phyloP scores from a whole-genome alignment of 2,113 vertebrate species.

The human (Homo sapiens) region DNA sequence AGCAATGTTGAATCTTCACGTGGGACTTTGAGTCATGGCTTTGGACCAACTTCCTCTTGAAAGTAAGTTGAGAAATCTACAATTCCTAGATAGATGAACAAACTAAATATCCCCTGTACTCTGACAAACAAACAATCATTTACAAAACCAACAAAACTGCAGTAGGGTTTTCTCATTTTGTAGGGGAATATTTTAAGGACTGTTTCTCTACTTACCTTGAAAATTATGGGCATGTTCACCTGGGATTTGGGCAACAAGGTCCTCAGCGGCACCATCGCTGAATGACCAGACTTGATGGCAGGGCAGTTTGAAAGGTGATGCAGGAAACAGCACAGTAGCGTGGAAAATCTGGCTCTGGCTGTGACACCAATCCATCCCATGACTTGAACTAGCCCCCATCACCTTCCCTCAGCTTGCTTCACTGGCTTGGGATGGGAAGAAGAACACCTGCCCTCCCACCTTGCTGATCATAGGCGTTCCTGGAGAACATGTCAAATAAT shows the following conservation, averaged over 20 bases:
- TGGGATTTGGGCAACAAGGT: background rate
- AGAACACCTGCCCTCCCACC: background rate
- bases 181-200: background rate
- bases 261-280: background rate
- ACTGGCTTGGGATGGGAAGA: background rate
- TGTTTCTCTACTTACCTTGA: background rate
- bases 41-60: constrained; percentile 2
- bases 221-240: background rate
- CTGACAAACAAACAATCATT: background rate
- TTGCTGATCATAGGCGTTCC: background rate
- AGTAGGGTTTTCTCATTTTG: background rate
- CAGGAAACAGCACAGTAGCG: background rate
- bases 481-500: background rate
- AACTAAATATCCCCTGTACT: background rate
- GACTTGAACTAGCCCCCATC: background rate
- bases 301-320: background rate
- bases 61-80: background rate
- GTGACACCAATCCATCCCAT: background rate
- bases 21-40: background rate
- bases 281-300: background rate
- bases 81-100: background rate
- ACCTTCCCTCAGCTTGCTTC: background rate
- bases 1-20: background rate
- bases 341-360: background rate
- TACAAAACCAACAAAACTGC: background rate